Conservation (phyloP, 1,140 invertebrate species). For the Aphelenchoides besseyi region DNA sequence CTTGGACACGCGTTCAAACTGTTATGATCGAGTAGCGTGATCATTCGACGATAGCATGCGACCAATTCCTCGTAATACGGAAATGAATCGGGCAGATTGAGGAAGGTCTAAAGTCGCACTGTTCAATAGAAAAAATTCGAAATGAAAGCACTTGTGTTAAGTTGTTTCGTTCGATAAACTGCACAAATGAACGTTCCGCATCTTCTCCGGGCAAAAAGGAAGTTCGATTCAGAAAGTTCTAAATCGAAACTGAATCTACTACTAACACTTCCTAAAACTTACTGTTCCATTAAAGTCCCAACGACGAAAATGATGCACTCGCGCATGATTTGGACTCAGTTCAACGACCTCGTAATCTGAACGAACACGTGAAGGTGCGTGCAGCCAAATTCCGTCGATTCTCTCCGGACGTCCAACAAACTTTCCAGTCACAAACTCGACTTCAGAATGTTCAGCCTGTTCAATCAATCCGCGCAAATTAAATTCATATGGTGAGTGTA, state of each 20-base stretch:
- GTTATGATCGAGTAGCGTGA: constrained; percentile 20
- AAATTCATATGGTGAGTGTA: constrained; percentile 15
- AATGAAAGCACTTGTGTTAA: constrained; percentile 28
- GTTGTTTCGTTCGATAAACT: constrained; percentile 25
- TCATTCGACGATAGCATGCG: constrained; percentile 9
- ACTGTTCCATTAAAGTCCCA: constrained; percentile 26
- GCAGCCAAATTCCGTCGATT: constrained; percentile 28
- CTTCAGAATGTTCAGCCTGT: constrained; percentile 7
- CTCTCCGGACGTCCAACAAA: constrained; percentile 23
- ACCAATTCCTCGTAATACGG: constrained; percentile 16
- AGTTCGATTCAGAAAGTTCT: constrained; percentile 24
- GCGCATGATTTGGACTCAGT: constrained; percentile 14
- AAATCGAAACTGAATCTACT: background rate
- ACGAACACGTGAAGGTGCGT: constrained; percentile 22
- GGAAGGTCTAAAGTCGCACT: constrained; percentile 25
- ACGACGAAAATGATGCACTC: constrained; percentile 23
- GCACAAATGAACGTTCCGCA: constrained; percentile 10
- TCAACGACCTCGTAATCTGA: constrained; percentile 19
- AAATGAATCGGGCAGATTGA: constrained; percentile 21
- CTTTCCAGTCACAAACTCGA: constrained; percentile 12
- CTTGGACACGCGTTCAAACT: constrained; percentile 28
- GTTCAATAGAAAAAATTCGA: constrained; percentile 17
- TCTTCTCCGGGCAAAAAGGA: constrained; percentile 10
- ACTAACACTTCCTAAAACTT: background rate
- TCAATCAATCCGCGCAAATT: constrained; percentile 12